These are phyloP conservation scores for Acanthaster planci DNA, from an alignment of 35 echinoderm and acorn worm genomes.

Conservation along the genomic window DNA sequence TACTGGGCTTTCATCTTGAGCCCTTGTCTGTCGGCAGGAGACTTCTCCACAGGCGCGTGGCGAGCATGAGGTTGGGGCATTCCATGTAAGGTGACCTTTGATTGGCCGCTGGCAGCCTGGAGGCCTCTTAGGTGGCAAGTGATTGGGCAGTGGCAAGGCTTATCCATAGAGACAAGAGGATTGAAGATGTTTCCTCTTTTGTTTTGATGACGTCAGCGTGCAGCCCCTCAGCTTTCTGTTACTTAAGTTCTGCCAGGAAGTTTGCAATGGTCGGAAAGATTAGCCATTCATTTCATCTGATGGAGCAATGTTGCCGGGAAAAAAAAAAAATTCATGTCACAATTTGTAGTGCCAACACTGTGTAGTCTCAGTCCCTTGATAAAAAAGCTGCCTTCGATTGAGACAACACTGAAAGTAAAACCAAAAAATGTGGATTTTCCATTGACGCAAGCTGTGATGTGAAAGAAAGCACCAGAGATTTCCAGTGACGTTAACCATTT, in stretches of 20 bases:
- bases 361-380: too few species aligned
- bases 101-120: constrained; percentile 15
- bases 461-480: too few species aligned
- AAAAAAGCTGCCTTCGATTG: too few species aligned
- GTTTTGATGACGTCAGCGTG: constrained; percentile 9
- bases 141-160: not conserved
- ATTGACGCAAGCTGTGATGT: too few species aligned
- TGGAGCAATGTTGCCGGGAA: too few species aligned
- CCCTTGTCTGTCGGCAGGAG: constrained; percentile 2
- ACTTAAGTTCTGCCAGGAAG: not conserved
- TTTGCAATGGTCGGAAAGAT: too few species aligned
- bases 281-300: too few species aligned
- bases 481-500: too few species aligned
- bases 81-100: not conserved
- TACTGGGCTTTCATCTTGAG: not conserved
- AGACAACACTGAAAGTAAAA: too few species aligned
- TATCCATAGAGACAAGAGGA: constrained; percentile 11
- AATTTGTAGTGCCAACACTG: too few species aligned
- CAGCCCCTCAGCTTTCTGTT: not conserved
- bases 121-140: not conserved
- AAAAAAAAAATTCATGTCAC: too few species aligned
- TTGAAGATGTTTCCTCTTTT: constrained; percentile 23
- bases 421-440: too few species aligned
- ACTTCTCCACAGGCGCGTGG: not conserved
- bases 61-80: not conserved